A percentile compares a stretch with the other conserved stretches of the same genome.
Conservation (phyloP, 2,888 invertebrate species). For the Hymenopus coronatus region DNA sequence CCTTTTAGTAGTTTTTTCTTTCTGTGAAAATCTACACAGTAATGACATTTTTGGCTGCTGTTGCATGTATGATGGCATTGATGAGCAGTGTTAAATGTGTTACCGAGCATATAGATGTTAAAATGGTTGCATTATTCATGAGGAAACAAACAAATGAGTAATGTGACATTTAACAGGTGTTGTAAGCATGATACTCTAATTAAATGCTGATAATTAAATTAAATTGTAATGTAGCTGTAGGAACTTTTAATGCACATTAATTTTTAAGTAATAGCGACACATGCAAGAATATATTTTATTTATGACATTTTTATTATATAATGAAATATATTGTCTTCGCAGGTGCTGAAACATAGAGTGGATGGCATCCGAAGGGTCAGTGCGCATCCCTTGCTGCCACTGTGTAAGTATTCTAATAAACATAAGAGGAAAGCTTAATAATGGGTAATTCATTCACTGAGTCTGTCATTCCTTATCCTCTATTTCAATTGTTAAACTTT, state of each 20-base stretch:
- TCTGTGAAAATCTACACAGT: background rate
- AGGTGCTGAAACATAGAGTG: constrained; percentile 92
- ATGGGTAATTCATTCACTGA: too few species aligned
- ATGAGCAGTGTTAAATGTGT: background rate
- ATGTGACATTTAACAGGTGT: background rate
- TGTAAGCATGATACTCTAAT: background rate
- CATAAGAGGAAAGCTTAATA: too few species aligned
- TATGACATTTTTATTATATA: background rate
- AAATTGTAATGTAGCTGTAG: background rate
- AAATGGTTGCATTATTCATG: background rate
- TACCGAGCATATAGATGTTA: background rate
- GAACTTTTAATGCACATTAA: background rate
- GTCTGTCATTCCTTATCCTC: too few species aligned
- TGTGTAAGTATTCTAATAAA: constrained; percentile 70
- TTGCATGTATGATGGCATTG: background rate
- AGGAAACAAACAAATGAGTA: too few species aligned
- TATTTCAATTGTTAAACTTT: too few species aligned
- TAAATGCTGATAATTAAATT: background rate
- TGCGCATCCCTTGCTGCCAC: constrained; percentile 90
- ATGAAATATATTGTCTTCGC: constrained; percentile 41
- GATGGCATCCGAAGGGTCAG: constrained; percentile 94
- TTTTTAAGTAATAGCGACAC: background rate
- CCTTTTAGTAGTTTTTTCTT: background rate
- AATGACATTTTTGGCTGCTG: background rate
- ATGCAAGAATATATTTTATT: background rate